Base-by-base conservation (phyloP, 1,140 invertebrate species). In the Apis laboriosa region DNA sequence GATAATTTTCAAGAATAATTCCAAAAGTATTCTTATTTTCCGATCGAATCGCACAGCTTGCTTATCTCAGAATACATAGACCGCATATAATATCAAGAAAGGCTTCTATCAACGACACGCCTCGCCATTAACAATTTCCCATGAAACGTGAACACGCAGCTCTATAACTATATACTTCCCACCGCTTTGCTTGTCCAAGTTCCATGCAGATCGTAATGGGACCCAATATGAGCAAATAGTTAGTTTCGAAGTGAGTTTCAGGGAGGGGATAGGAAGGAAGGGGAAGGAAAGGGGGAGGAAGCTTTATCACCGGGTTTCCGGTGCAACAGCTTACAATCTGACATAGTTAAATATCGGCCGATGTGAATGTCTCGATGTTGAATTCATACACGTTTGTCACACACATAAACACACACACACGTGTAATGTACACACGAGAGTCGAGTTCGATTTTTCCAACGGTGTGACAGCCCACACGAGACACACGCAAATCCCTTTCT, bases 151-250 rank as follows among this genome's bases (percentile, higher is more conserved):
- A 55, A 53, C 28, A 55, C 43, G 8, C n/a, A 67, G 49, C 49
- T 24, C n/a, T 21, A 61, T 49, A 43, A 7, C 34, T 34, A 34
- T 74, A 73, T 60, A 75, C 61, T 71, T 79, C 66, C 73, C 76
- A 61, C 58, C 51, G 67, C 49, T 75, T 77, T 24, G 24, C 51
- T 75, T 75, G 68, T 68, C 63, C 19, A 86, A 87, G 80, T 87
- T 87, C 53, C 72, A 67, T 51, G 76, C 63, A 73, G 67, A 11
- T n/a, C 64, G 80, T 84, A 83, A 83, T 83, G 73, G 77, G 67
- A 67, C 58, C 77, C 86, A 80, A 87, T 87, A 86, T 84, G 86
- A 87, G 77, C 77, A 86, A 87, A 87, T 78, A 86, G 86, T 86
- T 87, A 86, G 84, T 86, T 86, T 84, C 28, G 73, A 77, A 67